Evolutionary conservation across 2,888 invertebrate genomes (phyloP).

Genomic region (Apodemia hepburni): DNA sequence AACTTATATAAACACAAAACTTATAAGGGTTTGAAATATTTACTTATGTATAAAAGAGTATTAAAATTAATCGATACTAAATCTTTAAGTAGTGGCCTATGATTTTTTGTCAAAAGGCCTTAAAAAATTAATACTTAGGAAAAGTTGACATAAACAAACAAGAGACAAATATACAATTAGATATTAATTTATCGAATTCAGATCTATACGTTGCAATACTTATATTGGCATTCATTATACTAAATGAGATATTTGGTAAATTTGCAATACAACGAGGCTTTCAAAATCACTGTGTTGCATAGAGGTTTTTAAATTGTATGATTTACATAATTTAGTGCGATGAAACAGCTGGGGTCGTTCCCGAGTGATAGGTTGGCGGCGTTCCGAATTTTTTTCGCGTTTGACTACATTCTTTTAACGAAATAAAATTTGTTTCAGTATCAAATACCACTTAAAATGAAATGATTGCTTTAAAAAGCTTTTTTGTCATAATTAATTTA

Average conservation of each 20-base stretch:
- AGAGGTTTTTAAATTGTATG: constrained; percentile 11
- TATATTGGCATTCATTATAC: neutral
- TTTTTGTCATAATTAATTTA: neutral
- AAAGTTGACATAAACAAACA: no score
- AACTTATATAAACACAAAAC: no score
- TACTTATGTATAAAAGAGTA: no score
- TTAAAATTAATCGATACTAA: no score
- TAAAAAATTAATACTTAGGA: no score
- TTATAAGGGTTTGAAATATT: no score
- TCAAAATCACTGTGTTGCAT: neutral
- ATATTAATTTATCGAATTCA: no score
- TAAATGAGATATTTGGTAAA: neutral
- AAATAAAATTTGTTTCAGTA: constrained; percentile 5
- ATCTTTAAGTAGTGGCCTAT: no score
- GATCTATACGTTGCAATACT: no score
- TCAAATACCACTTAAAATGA: neutral
- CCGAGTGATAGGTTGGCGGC: neutral
- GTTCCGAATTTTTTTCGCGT: constrained; percentile 5
- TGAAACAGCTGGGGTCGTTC: constrained; percentile 3
- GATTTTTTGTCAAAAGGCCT: no score
- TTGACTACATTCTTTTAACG: neutral
- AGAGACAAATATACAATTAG: no score
- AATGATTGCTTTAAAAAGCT: neutral
- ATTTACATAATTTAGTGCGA: constrained; percentile 10
- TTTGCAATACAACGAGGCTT: neutral